These are phyloP conservation scores for Thaumetopoea pityocampa DNA, from an alignment of 1,140 invertebrate species.

Conservation along the genomic window DNA sequence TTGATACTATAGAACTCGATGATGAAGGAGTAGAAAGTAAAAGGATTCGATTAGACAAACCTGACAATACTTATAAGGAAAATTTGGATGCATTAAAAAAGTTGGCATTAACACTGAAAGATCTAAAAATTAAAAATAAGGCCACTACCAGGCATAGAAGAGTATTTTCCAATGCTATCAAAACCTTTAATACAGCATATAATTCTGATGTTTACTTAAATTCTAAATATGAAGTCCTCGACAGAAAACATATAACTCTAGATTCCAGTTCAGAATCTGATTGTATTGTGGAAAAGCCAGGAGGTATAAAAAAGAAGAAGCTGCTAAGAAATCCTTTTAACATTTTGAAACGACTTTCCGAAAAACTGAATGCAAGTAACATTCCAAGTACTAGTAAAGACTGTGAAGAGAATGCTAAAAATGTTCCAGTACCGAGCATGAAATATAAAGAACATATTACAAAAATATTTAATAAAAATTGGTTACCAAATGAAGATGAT, in stretches of 20 bases:
- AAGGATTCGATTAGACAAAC: background rate
- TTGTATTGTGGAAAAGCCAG: conserved; percentile 24
- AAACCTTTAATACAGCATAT: conserved; percentile 52
- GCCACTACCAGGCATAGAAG: conserved; percentile 40
- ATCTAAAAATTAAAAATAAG: conserved; percentile 33
- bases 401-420: background rate
- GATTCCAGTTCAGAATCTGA: conserved; percentile 51
- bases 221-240: conserved; percentile 37
- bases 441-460: conserved; percentile 23
- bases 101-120: conserved; percentile 34
- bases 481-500: conserved; percentile 46
- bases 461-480: conserved; percentile 34
- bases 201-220: conserved; percentile 50
- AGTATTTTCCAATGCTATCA: conserved; percentile 47
- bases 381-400: conserved; percentile 8
- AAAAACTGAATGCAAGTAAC: conserved; percentile 20
- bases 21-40: conserved; percentile 35
- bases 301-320: conserved; percentile 26
- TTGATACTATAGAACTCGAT: conserved; percentile 54
- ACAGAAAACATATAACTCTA: conserved; percentile 38
- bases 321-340: conserved; percentile 60
- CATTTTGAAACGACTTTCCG: conserved; percentile 45
- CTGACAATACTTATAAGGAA: conserved; percentile 28
- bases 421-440: background rate
- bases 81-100: conserved; percentile 39